These are phyloP conservation scores for Taenioides sp. DNA, from an alignment of 2,797 vertebrate genomes.

Conservation along the genomic window DNA sequence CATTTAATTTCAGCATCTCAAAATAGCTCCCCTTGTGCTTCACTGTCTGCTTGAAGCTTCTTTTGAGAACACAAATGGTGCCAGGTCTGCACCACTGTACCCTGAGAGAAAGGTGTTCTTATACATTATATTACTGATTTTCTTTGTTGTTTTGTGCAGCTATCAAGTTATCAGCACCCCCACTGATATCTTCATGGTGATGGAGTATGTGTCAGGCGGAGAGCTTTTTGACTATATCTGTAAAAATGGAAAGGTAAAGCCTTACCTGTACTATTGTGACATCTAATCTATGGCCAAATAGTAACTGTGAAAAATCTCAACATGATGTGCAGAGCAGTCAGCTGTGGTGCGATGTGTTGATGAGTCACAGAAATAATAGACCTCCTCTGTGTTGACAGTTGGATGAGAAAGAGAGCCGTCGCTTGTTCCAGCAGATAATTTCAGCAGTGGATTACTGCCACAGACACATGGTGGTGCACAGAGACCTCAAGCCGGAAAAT, in stretches of 20 bases:
- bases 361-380: constrained; percentile 44
- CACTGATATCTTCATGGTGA: constrained; percentile 99
- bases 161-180: constrained; percentile 99
- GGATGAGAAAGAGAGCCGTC: constrained; percentile 96
- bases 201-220: constrained; percentile 98
- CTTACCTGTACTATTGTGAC: background rate
- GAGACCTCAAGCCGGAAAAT: constrained; percentile 98
- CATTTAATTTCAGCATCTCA: background rate
- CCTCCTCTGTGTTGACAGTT: constrained; percentile 77
- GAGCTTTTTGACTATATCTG: constrained; percentile 99
- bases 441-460: constrained; percentile 99
- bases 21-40: background rate
- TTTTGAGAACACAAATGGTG: background rate
- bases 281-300: constrained; percentile 16
- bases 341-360: constrained; percentile 25
- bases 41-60: background rate
- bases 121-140: background rate
- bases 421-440: constrained; percentile 98
- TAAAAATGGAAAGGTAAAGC: constrained; percentile 96
- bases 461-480: constrained; percentile 97
- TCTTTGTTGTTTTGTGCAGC: constrained; percentile 71
- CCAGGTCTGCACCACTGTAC: background rate
- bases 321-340: constrained; percentile 37
- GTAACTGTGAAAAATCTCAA: constrained; percentile 20
- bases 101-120: background rate